Conservation (phyloP, 2,113 vertebrate species). For the Patagioenas fasciata region DNA sequence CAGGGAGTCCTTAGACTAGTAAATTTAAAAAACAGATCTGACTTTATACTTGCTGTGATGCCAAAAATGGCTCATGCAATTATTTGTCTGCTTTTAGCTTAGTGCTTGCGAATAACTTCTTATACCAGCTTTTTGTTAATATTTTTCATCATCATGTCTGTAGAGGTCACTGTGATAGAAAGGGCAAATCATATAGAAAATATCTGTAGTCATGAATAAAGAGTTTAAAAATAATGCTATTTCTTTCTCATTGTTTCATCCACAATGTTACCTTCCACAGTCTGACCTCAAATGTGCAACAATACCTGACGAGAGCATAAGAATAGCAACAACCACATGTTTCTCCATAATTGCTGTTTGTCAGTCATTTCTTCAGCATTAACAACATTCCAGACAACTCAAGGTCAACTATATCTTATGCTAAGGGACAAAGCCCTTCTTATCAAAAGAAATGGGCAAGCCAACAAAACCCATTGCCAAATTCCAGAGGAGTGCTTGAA, state of each 20-base stretch:
- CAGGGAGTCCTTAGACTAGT: constrained; percentile 25
- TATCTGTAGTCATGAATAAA: constrained; percentile 29
- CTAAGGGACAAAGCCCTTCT: constrained; percentile 7
- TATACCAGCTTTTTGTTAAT: constrained; percentile 23
- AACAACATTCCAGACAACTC: constrained; percentile 25
- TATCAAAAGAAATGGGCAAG: constrained; percentile 4
- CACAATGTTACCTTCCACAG: constrained; percentile 16
- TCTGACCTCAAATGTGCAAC: constrained; percentile 36
- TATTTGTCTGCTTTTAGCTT: constrained; percentile 42
- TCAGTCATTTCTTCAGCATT: constrained; percentile 50
- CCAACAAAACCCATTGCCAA: constrained; percentile 1
- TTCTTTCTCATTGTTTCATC: constrained; percentile 46
- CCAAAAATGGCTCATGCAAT: constrained; percentile 9
- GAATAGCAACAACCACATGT: constrained; percentile 54
- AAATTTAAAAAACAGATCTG: constrained; percentile 43
- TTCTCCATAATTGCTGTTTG: constrained; percentile 60
- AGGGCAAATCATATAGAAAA: constrained; percentile 33
- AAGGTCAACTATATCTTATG: constrained; percentile 52
- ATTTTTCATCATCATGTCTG: constrained; percentile 33
- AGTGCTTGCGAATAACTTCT: constrained; percentile 31
- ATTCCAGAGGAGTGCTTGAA: constrained; percentile 3
- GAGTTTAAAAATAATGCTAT: constrained; percentile 26
- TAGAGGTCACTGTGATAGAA: constrained; percentile 27
- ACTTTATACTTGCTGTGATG: constrained; percentile 52
- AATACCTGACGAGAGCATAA: constrained; percentile 49